phyloP scores from a whole-genome alignment of 2,797 vertebrate genomes.

The Muraenolepis orangiensis region DNA sequence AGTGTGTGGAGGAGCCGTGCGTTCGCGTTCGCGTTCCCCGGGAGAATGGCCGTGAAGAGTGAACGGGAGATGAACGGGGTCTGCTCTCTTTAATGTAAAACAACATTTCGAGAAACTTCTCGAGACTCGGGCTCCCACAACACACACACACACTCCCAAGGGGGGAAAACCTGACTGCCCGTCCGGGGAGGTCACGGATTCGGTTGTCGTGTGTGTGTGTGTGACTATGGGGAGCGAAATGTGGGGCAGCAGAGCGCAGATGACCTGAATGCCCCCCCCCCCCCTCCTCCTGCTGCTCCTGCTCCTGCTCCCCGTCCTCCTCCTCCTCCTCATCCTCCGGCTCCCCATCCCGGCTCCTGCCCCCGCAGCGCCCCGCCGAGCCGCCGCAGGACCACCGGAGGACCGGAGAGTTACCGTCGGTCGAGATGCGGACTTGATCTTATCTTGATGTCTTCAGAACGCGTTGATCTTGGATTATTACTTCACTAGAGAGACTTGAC shows the following conservation, averaged over 20 bases:
- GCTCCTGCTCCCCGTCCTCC: background rate
- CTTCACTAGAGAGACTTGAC: background rate
- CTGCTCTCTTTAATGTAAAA: background rate
- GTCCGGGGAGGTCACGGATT: background rate
- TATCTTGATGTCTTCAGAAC: background rate
- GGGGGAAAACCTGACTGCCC: background rate
- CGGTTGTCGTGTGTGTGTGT: background rate
- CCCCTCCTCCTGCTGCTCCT: slow-evolving; percentile 16
- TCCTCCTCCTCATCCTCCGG: slow-evolving; percentile 32
- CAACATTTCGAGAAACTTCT: background rate
- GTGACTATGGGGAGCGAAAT: slow-evolving; percentile 13
- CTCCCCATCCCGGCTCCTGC: background rate
- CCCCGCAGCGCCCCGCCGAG: slow-evolving; percentile 10
- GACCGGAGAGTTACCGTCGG: slow-evolving; percentile 29
- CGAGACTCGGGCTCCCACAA: background rate
- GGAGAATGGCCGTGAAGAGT: background rate
- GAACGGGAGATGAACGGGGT: background rate
- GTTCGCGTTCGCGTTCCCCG: background rate
- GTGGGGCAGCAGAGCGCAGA: slow-evolving; percentile 26
- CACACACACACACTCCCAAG: background rate
- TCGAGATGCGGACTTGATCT: slow-evolving; percentile 39
- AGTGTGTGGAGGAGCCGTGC: background rate
- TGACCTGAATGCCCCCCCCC: slow-evolving; percentile 32
- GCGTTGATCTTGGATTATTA: background rate
- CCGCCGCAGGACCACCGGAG: slow-evolving; percentile 29